Conservation (phyloP, 1,140 invertebrate species). For the Drosophila pruinosa region DNA sequence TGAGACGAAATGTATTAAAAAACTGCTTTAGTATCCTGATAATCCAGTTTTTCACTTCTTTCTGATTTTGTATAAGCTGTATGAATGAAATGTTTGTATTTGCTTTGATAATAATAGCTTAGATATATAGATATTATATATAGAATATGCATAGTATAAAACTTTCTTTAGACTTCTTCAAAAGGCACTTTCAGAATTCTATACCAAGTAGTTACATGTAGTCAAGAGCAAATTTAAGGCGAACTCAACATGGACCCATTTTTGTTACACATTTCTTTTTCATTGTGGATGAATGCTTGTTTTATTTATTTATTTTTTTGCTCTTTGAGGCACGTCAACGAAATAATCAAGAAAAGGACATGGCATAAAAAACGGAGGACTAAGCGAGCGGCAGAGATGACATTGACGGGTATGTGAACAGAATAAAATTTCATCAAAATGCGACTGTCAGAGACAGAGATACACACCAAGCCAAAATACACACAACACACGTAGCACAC, state of each 20-base stretch:
- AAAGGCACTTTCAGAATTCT: too few species aligned
- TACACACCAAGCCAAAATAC: constrained; percentile 10
- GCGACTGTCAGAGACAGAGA: constrained; percentile 62
- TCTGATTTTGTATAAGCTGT: too few species aligned
- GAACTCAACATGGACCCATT: neutral
- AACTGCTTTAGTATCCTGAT: too few species aligned
- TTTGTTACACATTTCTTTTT: neutral
- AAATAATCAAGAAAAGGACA: constrained; percentile 76
- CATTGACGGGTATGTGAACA: constrained; percentile 76
- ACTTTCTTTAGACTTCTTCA: too few species aligned
- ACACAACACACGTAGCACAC: constrained; percentile 4
- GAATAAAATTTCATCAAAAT: constrained; percentile 79
- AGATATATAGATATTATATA: too few species aligned
- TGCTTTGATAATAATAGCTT: too few species aligned
- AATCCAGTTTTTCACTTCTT: too few species aligned
- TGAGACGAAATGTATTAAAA: neutral
- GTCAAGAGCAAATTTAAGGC: neutral
- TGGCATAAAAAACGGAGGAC: constrained; percentile 49
- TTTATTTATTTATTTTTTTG: constrained; percentile 2
- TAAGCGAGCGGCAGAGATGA: constrained; percentile 73
- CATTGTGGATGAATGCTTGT: neutral
- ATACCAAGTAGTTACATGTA: too few species aligned
- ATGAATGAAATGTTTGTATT: too few species aligned
- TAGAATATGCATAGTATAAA: too few species aligned
- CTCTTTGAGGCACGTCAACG: constrained; percentile 61